Base-by-base conservation (phyloP, 2,113 vertebrate genomes). In the Thamnophis sirtalis region DNA sequence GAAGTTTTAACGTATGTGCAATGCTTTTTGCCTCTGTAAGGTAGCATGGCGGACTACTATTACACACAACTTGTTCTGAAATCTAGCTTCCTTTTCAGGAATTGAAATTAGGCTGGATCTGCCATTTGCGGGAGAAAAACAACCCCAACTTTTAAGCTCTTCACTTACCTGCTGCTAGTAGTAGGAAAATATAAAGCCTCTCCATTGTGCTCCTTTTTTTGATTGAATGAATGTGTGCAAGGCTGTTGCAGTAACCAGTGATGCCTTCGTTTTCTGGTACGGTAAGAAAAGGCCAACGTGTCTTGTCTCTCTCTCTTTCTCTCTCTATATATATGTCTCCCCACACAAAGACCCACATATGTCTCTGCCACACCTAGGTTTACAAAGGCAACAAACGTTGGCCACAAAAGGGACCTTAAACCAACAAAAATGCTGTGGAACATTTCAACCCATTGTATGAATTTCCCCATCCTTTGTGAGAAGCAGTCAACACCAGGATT, bases 91-190 rank as follows among this genome's bases (percentile, higher is more conserved):
- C 48, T 63, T 86, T 56, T n/a, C 1, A 4, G 15, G 33, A 55
- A 63, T 7, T 68, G 19, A 88, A 84, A 22, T 63, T n/a, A 60
- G n/a, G 28, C 48, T 60, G 26, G 4, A 58, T 33, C 3, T 58
- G 3, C 26, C 28, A 7, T 58, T 89, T 6, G 56, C 0, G 5
- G 33, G 60, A 49, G 10, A 84, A 56, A 80, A 60, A 9, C 24
- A 9, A 60, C 58, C 11, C 3, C 21, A 6, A 19, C 43, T 3
- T 21, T 85, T 19, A 11, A 28, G 3, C 10, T 9, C 17, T 48
- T 49, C 22, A 89, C 91, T 89, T 92, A 92, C 91, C 91, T 5
- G 22, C 56, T 21, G 48, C 55, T 58, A 92, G 15, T 3, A 92
- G 55, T 22, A 92, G 73, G 56, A 89, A 86, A 8, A 26, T 55